phyloP scores from a whole-genome alignment of 2,797 vertebrate species.

The Darevskia nairensis region DNA sequence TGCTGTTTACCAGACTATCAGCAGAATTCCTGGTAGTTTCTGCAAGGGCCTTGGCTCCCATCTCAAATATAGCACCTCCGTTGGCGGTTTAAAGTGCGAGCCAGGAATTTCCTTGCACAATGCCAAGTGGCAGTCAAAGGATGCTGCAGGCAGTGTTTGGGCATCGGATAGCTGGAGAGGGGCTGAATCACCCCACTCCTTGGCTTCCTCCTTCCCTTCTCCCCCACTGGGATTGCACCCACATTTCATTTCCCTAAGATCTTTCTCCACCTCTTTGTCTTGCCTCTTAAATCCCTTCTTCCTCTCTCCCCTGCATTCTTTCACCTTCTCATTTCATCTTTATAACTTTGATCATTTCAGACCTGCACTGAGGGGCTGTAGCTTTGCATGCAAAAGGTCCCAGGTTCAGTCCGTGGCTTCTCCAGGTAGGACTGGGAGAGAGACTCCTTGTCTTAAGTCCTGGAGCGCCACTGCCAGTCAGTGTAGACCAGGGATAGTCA shows the following conservation, averaged over 20 bases:
- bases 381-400: too few species aligned
- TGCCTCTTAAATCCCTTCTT: neutral
- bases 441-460: too few species aligned
- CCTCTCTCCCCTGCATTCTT: neutral
- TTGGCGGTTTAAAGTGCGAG: neutral
- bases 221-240: neutral
- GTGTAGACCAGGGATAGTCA: too few species aligned
- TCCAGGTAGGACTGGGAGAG: too few species aligned
- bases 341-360: neutral
- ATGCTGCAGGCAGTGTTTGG: neutral
- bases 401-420: too few species aligned
- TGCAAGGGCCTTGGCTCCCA: constrained; percentile 24
- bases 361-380: neutral
- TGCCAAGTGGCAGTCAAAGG: constrained; percentile 14
- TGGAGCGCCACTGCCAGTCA: too few species aligned
- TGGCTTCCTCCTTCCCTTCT: neutral
- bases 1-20: neutral
- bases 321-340: neutral
- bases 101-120: constrained; percentile 44
- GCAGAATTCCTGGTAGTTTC: neutral
- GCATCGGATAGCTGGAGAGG: neutral
- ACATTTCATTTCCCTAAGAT: neutral
- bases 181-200: neutral
- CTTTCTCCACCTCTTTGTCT: neutral
- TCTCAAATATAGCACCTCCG: constrained; percentile 42